Evolutionary conservation across 2,797 vertebrate species (phyloP).

Genomic region (Typhlichthys subterraneus): DNA sequence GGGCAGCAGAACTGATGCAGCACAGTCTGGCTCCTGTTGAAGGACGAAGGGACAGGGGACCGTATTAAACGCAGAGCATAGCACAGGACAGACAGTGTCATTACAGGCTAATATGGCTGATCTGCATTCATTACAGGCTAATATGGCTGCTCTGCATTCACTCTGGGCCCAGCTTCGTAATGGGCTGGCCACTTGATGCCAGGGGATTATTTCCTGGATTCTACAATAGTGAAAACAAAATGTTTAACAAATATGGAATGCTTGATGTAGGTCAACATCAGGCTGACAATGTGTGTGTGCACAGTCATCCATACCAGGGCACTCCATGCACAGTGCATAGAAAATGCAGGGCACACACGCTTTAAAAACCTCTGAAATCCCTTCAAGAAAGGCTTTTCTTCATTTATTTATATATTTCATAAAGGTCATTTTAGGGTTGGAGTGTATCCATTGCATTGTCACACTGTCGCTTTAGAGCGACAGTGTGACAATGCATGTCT

Average conservation of each 20-base stretch:
- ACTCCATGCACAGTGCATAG: too few relatives aligned
- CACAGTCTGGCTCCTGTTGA: constrained; percentile 91
- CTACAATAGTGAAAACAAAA: constrained; percentile 30
- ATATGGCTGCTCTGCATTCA: constrained; percentile 19
- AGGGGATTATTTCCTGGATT: constrained; percentile 38
- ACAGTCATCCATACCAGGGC: background rate
- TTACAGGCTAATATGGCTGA: constrained; percentile 9
- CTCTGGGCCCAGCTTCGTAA: constrained; percentile 9
- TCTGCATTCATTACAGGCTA: constrained; percentile 19
- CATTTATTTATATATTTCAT: too few relatives aligned
- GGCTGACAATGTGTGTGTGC: constrained; percentile 25
- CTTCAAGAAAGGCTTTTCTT: too few relatives aligned
- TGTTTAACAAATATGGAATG: constrained; percentile 53
- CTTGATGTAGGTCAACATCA: constrained; percentile 65
- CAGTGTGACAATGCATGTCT: too few relatives aligned
- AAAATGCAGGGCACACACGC: background rate
- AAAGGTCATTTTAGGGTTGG: too few relatives aligned
- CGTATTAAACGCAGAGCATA: constrained; percentile 8
- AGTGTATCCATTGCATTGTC: too few relatives aligned
- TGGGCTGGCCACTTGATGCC: constrained; percentile 20
- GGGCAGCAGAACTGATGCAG: constrained; percentile 99
- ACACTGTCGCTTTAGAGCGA: too few relatives aligned
- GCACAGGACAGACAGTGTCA: constrained; percentile 11
- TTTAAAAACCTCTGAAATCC: too few relatives aligned
- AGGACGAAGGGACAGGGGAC: constrained; percentile 15